Evolutionary conservation across 2,888 invertebrate genomes (phyloP), one percentile per base, ranked within the genome.

Genomic region (Neria commutata): DNA sequence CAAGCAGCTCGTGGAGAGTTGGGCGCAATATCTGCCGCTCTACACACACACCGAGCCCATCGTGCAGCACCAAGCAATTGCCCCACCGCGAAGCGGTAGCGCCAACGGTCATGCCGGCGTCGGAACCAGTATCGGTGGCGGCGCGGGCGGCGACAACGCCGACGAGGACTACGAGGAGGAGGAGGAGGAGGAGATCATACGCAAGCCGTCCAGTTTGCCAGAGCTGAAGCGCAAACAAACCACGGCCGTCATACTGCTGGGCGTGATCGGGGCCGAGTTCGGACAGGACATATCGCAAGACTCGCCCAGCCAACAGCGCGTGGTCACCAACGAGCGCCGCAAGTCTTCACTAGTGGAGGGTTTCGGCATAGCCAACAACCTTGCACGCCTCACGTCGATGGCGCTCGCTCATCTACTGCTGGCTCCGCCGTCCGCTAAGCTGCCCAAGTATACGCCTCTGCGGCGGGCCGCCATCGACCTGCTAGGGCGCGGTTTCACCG

Each of bases 221-320:
- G 95, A 95, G 80, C 81, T 95, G 54, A 94, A 94, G 69, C 86
- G 97, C 5, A 96, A 97, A 73, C 98, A 99, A 81, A 96, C 98
- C 0, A 98, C 98, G 0, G 95, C 99, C 0, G 96, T 99, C 0
- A 95, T 99, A 3, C 83, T 99, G 54, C 82, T 99, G 40, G 98
- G 98, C 0, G 98, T 99, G 0, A 95, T 99, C 54, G 99, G 99
- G 0, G 95, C 98, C 0, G 98, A 99, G 83, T 99, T 98, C 76
- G 98, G 98, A 0, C 95, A 96, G 77, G 98, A 98, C 76, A 92
- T 98, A 52, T 88, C 90, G 1, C 87, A 87, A 40, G 88, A 87
- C 72, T 86, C 87, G 82, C 81, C 81, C n/a, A 73, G 66, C 51
- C 75, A 75, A 59, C 72, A 73, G 53, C 70, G 73, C 26, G 67